Conservation (phyloP, 1,140 invertebrate species). For the Odontomachus brunneus region DNA sequence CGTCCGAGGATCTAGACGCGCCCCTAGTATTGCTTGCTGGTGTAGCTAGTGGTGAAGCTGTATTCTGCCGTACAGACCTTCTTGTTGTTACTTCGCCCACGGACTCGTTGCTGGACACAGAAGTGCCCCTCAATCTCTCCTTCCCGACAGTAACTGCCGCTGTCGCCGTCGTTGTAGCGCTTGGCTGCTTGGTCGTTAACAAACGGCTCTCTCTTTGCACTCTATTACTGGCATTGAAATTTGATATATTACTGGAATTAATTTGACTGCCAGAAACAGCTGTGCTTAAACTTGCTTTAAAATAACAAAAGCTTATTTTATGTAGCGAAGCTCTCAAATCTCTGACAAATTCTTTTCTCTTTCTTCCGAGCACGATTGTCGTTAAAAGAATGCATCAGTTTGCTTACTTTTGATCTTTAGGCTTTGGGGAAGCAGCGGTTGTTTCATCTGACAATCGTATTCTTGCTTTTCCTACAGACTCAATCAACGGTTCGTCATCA, state of each 20-base stretch:
- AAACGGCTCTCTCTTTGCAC: constrained; percentile 83
- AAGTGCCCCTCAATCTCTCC: constrained; percentile 83
- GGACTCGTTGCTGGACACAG: constrained; percentile 81
- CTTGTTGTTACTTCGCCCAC: constrained; percentile 81
- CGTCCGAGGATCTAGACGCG: constrained; percentile 83
- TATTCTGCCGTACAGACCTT: constrained; percentile 83
- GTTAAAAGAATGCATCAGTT: constrained; percentile 67
- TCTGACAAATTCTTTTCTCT: constrained; percentile 54
- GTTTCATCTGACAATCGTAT: constrained; percentile 81
- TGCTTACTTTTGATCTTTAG: constrained; percentile 84
- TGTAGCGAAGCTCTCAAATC: constrained; percentile 63
- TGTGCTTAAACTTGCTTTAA: constrained; percentile 78
- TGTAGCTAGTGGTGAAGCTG: constrained; percentile 83
- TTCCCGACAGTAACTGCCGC: constrained; percentile 77
- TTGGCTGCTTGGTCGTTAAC: constrained; percentile 82
- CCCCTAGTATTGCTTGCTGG: constrained; percentile 84
- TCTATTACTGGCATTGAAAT: constrained; percentile 82
- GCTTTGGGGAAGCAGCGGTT: constrained; percentile 81
- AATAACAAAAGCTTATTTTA: constrained; percentile 73
- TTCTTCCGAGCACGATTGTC: constrained; percentile 30
- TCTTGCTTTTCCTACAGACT: constrained; percentile 88
- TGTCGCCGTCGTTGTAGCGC: constrained; percentile 37
- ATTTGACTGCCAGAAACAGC: constrained; percentile 79
- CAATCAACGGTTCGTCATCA: constrained; percentile 92
- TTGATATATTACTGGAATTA: constrained; percentile 80